A percentile compares a stretch with the other conserved stretches of the same genome.
These are phyloP conservation scores for Phlogophora meticulosa DNA, from an alignment of 2,888 invertebrate species.

Conservation along the genomic window DNA sequence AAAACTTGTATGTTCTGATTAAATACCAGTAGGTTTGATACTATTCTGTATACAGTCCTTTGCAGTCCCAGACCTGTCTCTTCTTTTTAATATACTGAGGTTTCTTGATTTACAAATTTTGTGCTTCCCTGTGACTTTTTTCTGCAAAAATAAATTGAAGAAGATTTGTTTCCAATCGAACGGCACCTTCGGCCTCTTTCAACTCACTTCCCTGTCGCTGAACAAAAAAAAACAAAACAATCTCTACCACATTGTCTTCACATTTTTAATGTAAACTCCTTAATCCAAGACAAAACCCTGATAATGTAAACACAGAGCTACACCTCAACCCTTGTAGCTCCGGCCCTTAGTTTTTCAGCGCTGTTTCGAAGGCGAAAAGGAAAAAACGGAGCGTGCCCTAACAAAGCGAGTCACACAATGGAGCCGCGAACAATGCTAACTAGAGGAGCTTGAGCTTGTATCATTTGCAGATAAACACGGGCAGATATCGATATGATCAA, in stretches of 20 bases:
- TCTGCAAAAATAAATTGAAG: neutral
- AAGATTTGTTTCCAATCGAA: neutral
- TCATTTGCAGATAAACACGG: constrained; percentile 86
- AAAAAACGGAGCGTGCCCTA: constrained; percentile 88
- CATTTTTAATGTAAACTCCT: constrained; percentile 40
- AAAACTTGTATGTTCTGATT: neutral
- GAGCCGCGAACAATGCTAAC: constrained; percentile 88
- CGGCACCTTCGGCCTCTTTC: too few relatives aligned
- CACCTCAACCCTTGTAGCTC: constrained; percentile 64
- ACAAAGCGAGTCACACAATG: constrained; percentile 87
- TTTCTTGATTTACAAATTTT: too few relatives aligned
- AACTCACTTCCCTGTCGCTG: neutral
- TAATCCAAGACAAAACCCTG: constrained; percentile 53
- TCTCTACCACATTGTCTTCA: neutral
- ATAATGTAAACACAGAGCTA: constrained; percentile 62
- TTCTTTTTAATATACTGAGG: too few relatives aligned
- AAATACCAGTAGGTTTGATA: neutral
- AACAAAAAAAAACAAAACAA: constrained; percentile 19
- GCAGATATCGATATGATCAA: constrained; percentile 72
- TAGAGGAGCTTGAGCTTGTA: constrained; percentile 84
- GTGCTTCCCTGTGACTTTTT: too few relatives aligned
- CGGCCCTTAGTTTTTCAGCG: constrained; percentile 72
- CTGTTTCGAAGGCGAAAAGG: constrained; percentile 85
- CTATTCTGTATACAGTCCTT: neutral
- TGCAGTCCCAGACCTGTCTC: too few relatives aligned